Percentiles rank a stretch among this genome's conserved stretches.
Evolutionary conservation across 2,797 vertebrate genomes (phyloP).

Genomic region (Acanthurus tractus): DNA sequence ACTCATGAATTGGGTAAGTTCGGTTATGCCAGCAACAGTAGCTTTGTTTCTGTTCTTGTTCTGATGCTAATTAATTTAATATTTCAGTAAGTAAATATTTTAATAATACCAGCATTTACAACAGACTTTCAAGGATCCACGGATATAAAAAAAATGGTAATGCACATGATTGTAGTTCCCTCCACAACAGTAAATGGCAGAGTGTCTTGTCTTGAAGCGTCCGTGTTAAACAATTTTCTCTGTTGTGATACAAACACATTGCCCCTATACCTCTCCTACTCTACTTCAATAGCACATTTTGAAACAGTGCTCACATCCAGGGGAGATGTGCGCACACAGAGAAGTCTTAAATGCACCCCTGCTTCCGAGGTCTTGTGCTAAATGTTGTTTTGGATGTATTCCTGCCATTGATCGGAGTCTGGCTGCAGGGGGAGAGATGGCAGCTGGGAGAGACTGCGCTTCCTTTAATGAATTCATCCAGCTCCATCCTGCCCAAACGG

Average conservation of each 20-base stretch:
- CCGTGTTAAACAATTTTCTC: conserved; percentile 71
- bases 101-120: not conserved
- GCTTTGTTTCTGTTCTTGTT: not conserved
- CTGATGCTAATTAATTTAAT: conserved; percentile 28
- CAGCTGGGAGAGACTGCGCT: conserved; percentile 84
- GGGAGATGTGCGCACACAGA: conserved; percentile 79
- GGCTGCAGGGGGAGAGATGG: conserved; percentile 87
- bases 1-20: not conserved
- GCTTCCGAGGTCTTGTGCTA: conserved; percentile 87
- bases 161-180: conserved; percentile 20
- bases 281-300: conserved; percentile 74
- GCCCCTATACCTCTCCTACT: conserved; percentile 69
- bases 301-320: conserved; percentile 77
- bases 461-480: conserved; percentile 88
- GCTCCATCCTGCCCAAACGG: conserved; percentile 82
- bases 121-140: not conserved
- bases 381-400: conserved; percentile 89
- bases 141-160: conserved; percentile 1
- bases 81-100: not conserved
- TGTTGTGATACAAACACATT: conserved; percentile 75
- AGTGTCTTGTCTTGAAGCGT: conserved; percentile 61
- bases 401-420: conserved; percentile 88
- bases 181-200: conserved; percentile 26
- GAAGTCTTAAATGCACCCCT: conserved; percentile 84
- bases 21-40: not conserved